A percentile compares a stretch with the other conserved stretches of the same genome.
Evolutionary conservation across 1,140 invertebrate genomes (phyloP).

Genomic region (Drosophila bipectinata): DNA sequence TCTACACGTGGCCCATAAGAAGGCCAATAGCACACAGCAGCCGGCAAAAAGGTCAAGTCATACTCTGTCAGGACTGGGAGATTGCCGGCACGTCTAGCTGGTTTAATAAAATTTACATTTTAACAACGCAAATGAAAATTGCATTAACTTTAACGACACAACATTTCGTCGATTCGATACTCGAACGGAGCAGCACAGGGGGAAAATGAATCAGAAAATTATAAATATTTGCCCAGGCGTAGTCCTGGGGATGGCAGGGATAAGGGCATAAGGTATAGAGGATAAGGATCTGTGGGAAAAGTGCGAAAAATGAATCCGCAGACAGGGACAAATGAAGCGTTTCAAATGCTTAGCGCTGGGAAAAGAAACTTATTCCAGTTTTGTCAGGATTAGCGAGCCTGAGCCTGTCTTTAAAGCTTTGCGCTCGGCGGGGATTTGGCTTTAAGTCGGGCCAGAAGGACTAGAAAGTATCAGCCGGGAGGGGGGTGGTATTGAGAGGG

Average conservation of each 20-base stretch:
- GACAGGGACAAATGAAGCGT: slow-evolving; percentile 42
- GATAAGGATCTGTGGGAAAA: not conserved
- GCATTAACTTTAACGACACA: slow-evolving; percentile 65
- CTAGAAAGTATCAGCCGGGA: too few relatives aligned
- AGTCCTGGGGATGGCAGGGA: not conserved
- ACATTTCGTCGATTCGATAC: slow-evolving; percentile 47
- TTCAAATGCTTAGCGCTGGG: slow-evolving; percentile 33
- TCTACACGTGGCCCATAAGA: slow-evolving; percentile 39
- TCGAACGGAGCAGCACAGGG: not conserved
- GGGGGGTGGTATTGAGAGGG: too few relatives aligned
- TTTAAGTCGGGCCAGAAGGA: slow-evolving; percentile 17
- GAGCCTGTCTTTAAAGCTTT: slow-evolving; percentile 45
- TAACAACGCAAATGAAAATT: slow-evolving; percentile 68
- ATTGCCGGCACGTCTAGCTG: slow-evolving; percentile 59
- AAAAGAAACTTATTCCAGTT: slow-evolving; percentile 46
- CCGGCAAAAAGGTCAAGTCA: slow-evolving; percentile 40
- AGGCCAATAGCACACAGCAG: slow-evolving; percentile 6
- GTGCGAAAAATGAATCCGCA: not conserved
- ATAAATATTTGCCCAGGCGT: slow-evolving; percentile 40
- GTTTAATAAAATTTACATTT: slow-evolving; percentile 77
- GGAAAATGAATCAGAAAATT: slow-evolving; percentile 49
- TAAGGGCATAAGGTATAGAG: too few relatives aligned
- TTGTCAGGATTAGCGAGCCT: slow-evolving; percentile 43
- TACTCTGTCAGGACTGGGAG: slow-evolving; percentile 5
- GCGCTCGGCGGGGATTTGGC: slow-evolving; percentile 32